Percentiles rank a stretch among this genome's conserved stretches.
phyloP scores from a whole-genome alignment of 2,113 vertebrate genomes.

The Neotoma lepida region DNA sequence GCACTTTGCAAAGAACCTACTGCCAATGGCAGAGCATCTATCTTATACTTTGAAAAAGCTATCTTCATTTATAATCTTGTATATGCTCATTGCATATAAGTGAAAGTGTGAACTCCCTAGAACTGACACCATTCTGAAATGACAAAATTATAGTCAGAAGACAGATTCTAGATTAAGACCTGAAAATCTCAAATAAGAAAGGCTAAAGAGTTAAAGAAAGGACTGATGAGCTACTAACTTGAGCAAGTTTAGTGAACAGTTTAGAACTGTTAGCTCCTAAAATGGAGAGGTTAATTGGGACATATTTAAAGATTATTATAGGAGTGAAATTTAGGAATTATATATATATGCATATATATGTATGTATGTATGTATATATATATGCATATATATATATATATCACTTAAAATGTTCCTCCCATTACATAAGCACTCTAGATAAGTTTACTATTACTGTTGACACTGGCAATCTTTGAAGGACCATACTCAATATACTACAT shows the following conservation, averaged over 20 bases:
- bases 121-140: not conserved
- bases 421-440: not conserved
- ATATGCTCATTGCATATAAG: not conserved
- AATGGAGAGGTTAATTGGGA: not conserved
- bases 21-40: not conserved
- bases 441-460: not conserved
- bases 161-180: not conserved
- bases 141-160: not conserved
- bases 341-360: no score
- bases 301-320: not conserved
- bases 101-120: not conserved
- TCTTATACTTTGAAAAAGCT: slow-evolving; percentile 35
- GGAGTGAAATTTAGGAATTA: slow-evolving; percentile 1
- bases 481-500: not conserved
- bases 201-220: not conserved
- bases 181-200: slow-evolving; percentile 7
- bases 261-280: not conserved
- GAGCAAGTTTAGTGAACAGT: slow-evolving; percentile 20
- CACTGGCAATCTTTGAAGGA: not conserved
- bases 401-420: not conserved
- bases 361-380: no score
- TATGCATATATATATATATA: no score
- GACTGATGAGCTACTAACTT: not conserved
- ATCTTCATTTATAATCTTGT: not conserved
- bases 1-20: not conserved